phyloP scores from a whole-genome alignment of 2,888 invertebrate species.

The Catocala sponsa region DNA sequence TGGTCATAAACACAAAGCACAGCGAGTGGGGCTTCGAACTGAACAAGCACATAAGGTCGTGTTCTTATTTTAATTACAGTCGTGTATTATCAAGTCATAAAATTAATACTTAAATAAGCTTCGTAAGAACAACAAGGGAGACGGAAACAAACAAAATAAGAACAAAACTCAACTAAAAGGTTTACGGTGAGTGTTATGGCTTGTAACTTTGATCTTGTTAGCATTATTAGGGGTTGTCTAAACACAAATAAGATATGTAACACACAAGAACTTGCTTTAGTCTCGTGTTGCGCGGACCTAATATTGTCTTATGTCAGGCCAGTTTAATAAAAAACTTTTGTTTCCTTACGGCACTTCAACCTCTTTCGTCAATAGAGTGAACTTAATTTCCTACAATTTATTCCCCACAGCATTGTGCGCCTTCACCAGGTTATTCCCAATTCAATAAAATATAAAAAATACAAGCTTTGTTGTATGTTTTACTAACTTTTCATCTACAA shows the following conservation, averaged over 20 bases:
- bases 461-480: background rate
- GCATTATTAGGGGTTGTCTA: constrained; percentile 6
- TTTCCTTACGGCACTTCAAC: constrained; percentile 32
- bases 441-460: constrained; percentile 2
- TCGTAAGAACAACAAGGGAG: background rate
- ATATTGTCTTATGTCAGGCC: constrained; percentile 30
- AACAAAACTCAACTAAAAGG: constrained; percentile 1
- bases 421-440: constrained; percentile 9
- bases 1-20: too few species aligned
- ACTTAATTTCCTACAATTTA: constrained; percentile 31
- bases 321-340: constrained; percentile 59
- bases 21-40: too few species aligned
- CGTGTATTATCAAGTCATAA: background rate
- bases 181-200: background rate
- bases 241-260: constrained; percentile 20
- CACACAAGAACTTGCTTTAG: constrained; percentile 21
- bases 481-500: too few species aligned
- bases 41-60: too few species aligned
- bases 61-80: constrained; percentile 1
- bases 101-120: background rate
- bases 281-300: constrained; percentile 25
- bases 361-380: constrained; percentile 31
- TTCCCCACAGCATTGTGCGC: constrained; percentile 14
- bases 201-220: too few species aligned
- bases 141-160: background rate